Evolutionary conservation across 2,888 invertebrate species (phyloP).

Genomic region (Lasioglossum lativentre): DNA sequence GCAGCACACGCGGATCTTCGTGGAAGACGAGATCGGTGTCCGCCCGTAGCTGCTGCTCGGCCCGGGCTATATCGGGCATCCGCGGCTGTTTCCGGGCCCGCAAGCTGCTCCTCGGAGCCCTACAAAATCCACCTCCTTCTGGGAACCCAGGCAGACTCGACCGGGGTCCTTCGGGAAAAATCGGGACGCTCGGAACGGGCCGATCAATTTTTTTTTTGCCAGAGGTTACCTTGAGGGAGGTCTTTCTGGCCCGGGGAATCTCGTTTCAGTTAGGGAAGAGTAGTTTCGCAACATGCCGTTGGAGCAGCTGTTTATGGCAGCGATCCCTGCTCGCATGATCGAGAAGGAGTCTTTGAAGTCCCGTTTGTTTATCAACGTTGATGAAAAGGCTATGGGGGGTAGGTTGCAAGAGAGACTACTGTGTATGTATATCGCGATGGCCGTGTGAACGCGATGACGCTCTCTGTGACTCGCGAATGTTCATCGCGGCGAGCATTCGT

Average conservation of each 20-base stretch:
- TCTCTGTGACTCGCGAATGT: too few species aligned
- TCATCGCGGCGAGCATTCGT: conserved; percentile 39
- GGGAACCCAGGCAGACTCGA: conserved; percentile 6
- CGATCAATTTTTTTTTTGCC: background rate
- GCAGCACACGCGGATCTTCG: conserved; percentile 22
- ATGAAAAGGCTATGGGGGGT: conserved; percentile 38
- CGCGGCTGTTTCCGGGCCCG: conserved; percentile 33
- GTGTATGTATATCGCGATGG: too few species aligned
- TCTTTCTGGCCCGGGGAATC: too few species aligned
- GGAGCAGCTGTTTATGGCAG: background rate
- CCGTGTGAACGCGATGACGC: conserved; percentile 19
- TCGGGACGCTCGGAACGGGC: background rate
- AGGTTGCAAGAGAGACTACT: background rate
- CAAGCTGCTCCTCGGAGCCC: background rate
- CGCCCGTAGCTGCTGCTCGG: too few species aligned
- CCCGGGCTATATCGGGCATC: conserved; percentile 12
- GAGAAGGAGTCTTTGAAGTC: conserved; percentile 8
- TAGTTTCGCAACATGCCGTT: too few species aligned
- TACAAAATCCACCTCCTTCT: conserved; percentile 36
- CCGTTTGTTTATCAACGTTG: conserved; percentile 41
- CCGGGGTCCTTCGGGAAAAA: conserved; percentile 2
- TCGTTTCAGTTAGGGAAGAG: too few species aligned
- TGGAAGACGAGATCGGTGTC: conserved; percentile 41
- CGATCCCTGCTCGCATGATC: conserved; percentile 32
- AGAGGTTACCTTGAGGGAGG: background rate